Evolutionary conservation across 2,113 vertebrate genomes (phyloP).

Genomic region (Quiscalus mexicanus): DNA sequence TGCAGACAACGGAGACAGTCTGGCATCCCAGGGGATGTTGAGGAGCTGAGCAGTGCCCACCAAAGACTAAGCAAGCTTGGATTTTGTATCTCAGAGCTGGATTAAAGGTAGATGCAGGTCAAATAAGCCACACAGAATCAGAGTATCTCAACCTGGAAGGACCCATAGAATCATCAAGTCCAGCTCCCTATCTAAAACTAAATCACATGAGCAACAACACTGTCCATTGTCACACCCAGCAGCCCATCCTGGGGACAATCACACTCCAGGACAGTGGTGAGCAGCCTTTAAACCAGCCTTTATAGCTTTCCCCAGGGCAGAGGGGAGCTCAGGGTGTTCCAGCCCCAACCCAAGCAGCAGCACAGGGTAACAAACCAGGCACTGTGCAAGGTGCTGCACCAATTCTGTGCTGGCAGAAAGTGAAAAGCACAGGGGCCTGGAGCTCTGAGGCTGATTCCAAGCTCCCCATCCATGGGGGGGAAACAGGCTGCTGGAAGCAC

Average conservation of each 20-base stretch:
- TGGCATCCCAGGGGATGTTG: not conserved
- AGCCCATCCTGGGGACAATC: not conserved
- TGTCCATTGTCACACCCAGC: not conserved
- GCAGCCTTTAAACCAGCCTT: not conserved
- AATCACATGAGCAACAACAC: fast-evolving
- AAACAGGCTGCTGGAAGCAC: not conserved
- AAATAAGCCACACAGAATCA: not conserved
- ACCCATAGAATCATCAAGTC: not conserved
- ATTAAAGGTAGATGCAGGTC: not conserved
- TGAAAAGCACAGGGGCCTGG: not conserved
- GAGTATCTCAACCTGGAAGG: not conserved
- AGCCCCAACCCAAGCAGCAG: not conserved
- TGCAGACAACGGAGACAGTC: not conserved
- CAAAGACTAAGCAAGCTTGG: not conserved
- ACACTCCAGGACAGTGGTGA: not conserved
- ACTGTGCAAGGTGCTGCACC: not conserved
- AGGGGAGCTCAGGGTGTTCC: not conserved
- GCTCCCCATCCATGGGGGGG: not conserved
- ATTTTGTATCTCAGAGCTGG: not conserved
- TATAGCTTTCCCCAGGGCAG: not conserved
- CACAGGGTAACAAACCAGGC: not conserved
- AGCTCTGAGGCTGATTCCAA: not conserved
- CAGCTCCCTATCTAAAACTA: not conserved
- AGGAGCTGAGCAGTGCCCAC: not conserved
- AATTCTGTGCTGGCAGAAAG: not conserved